phyloP scores from a whole-genome alignment of 1,140 invertebrate genomes.

The Thrips palmi region DNA sequence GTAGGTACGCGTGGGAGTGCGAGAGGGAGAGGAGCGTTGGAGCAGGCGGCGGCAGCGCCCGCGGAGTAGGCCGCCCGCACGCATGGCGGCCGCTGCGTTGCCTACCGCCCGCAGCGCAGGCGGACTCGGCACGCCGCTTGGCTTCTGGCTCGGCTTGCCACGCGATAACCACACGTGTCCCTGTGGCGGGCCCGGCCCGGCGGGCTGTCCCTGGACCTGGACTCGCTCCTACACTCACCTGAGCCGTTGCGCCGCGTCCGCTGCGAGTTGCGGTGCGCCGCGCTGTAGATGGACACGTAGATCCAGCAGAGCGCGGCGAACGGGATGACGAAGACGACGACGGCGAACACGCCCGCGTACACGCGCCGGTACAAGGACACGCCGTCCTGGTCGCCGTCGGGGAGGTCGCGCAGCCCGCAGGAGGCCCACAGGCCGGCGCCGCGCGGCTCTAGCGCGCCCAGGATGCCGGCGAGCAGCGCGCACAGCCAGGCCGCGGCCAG shows the following conservation, averaged over 20 bases:
- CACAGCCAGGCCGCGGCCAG: slow-evolving; percentile 48
- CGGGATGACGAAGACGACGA: slow-evolving; percentile 25
- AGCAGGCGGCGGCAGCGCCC: too few relatives aligned
- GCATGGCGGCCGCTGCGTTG: too few relatives aligned
- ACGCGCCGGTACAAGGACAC: slow-evolving; percentile 8
- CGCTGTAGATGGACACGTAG: slow-evolving; percentile 30
- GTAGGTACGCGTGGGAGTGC: too few relatives aligned
- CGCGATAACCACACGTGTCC: slow-evolving; percentile 24
- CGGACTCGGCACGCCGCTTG: too few relatives aligned
- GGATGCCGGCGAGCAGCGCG: slow-evolving; percentile 26
- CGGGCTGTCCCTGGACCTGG: slow-evolving; percentile 28
- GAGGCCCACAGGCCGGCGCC: slow-evolving; percentile 1
- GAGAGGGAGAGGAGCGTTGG: too few relatives aligned
- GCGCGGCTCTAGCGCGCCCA: slow-evolving; percentile 11
- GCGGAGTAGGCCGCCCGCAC: too few relatives aligned
- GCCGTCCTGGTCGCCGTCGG: neutral
- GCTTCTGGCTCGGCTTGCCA: too few relatives aligned
- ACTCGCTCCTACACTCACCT: slow-evolving; percentile 17
- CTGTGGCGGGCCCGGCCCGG: slow-evolving; percentile 22
- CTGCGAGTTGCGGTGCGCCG: slow-evolving; percentile 29
- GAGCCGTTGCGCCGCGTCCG: slow-evolving; percentile 29
- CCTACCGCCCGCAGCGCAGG: too few relatives aligned
- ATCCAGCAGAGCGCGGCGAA: slow-evolving; percentile 30
- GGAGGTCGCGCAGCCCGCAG: slow-evolving; percentile 2
- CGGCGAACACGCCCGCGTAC: slow-evolving; percentile 14